Conservation (phyloP, 2,888 invertebrate genomes). For the Pollenia griseotomentosa region DNA sequence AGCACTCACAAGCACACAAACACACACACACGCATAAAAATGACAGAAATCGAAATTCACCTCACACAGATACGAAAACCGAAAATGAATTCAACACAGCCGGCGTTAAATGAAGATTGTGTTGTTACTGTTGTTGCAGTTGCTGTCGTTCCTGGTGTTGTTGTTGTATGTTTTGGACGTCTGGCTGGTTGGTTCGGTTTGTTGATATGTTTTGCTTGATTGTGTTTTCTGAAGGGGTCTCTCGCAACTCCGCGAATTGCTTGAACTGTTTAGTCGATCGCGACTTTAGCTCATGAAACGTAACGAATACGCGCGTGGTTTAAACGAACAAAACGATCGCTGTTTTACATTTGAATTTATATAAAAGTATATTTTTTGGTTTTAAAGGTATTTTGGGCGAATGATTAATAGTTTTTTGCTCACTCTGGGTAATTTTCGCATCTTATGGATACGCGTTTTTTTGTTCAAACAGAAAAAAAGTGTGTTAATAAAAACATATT, state of each 20-base stretch:
- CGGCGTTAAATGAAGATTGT: constrained; percentile 60
- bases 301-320: constrained; percentile 49
- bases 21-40: not conserved
- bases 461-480: constrained; percentile 17
- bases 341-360: not conserved
- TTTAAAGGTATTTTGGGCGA: constrained; percentile 43
- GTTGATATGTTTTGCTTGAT: constrained; percentile 54
- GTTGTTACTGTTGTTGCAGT: constrained; percentile 32
- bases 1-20: constrained; percentile 12
- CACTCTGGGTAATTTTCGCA: constrained; percentile 55
- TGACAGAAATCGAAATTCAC: constrained; percentile 36
- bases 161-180: constrained; percentile 44
- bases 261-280: constrained; percentile 75
- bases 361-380: not conserved
- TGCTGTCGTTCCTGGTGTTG: constrained; percentile 38
- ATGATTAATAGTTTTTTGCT: constrained; percentile 46
- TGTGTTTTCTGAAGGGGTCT: constrained; percentile 62
- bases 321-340: constrained; percentile 22
- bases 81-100: constrained; percentile 67
- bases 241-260: constrained; percentile 74
- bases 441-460: constrained; percentile 68
- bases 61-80: constrained; percentile 49
- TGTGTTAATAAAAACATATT: constrained; percentile 46
- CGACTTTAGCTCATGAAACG: constrained; percentile 75
- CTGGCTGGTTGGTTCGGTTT: constrained; percentile 38